These are phyloP conservation scores for Rotaria sp. DNA, from an alignment of 2,888 invertebrate species.

Conservation along the genomic window DNA sequence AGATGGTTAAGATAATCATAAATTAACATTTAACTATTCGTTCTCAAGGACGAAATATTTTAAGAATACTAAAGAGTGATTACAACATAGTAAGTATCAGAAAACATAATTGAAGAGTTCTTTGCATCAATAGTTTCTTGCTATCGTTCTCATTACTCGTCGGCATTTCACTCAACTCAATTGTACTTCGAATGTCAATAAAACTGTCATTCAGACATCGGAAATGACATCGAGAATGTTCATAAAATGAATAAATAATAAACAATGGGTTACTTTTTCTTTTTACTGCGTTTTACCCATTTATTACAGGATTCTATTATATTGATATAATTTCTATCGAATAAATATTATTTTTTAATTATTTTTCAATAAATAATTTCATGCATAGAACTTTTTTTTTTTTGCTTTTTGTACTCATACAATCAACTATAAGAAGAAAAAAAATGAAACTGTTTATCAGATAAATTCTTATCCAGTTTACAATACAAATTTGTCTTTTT, in stretches of 20 bases:
- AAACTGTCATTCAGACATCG: background rate
- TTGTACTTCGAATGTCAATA: background rate
- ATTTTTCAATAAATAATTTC: background rate
- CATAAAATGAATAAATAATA: background rate
- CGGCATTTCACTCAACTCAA: background rate
- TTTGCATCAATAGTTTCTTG: too few species aligned
- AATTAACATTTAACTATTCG: too few species aligned
- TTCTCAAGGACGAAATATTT: too few species aligned
- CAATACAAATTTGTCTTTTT: background rate
- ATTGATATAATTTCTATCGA: background rate
- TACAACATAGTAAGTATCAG: background rate
- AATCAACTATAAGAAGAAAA: background rate
- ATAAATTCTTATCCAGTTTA: background rate
- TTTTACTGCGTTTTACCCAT: too few species aligned
- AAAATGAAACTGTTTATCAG: background rate
- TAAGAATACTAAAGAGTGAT: too few species aligned
- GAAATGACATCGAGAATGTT: background rate
- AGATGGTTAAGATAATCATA: too few species aligned
- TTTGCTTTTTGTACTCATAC: background rate
- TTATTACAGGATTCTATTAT: too few species aligned
- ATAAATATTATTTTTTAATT: background rate
- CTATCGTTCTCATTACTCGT: too few species aligned
- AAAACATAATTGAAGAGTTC: background rate
- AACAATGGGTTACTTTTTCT: too few species aligned
- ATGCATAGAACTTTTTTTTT: background rate